Evolutionary conservation across 2,113 vertebrate species (phyloP), one percentile per base, ranked within the genome.

Genomic region (Ophthalmolycus amberensis): DNA sequence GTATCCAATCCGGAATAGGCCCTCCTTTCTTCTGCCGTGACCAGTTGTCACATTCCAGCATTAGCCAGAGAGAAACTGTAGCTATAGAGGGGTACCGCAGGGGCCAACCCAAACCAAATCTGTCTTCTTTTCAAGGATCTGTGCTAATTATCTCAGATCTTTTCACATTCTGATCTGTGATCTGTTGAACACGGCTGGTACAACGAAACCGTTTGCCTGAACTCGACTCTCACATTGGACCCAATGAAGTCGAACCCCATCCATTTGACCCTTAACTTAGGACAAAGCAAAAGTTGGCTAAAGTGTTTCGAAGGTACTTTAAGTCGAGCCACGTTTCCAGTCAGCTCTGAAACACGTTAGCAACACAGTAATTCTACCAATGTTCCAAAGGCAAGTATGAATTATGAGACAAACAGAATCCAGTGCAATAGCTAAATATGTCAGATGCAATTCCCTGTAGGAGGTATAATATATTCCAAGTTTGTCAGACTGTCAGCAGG

Each of bases 11-110:
- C 71, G 59, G 83, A 84, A 90, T 80, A 85, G 85, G 84, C 54
- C 25, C 25, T 70, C 80, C 83, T 92, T 92, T 92, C 88, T 92
- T 92, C 82, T 83, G 85, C 87, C 62, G 80, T 90, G 90, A 93
- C 92, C 88, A 90, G 73, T 90, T 92, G 87, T 90, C 87, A 89
- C 92, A 93, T 94, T 94, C 90, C 91, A 89, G 86, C 85, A 87
- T 91, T 91, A 90, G 84, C 66, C 40, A 34, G 67, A 67, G 81
- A 85, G 86, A 84, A 87, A 79, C 42, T 9, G 75, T 60, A 63
- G 84, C 84, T 87, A 89, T 85, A 85, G 87, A 85, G 85, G 75
- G 87, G 79, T 76, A 83, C 81, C 78, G 22, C 22, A 18, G 79
- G 76, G 88, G 87, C 79, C 82, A 90, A 65, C 80, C 79, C 90